Conservation (phyloP, 2,888 invertebrate genomes). For the Byasa hedistus region DNA sequence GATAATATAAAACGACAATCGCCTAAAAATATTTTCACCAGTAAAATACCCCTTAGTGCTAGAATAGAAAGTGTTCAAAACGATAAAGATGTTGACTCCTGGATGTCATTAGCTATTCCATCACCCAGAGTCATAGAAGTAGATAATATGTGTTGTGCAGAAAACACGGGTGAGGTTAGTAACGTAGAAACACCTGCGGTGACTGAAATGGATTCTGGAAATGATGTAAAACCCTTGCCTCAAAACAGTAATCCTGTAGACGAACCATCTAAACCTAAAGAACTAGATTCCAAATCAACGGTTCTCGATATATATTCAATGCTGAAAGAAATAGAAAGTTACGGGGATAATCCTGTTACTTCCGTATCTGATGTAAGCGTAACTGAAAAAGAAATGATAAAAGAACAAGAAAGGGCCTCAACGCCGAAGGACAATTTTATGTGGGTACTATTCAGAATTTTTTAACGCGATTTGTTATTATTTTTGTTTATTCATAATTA, state of each 20-base stretch:
- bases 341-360: conserved; percentile 65
- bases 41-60: conserved; percentile 59
- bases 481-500: background rate
- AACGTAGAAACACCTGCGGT: conserved; percentile 21
- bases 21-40: conserved; percentile 54
- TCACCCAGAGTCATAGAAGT: conserved; percentile 58
- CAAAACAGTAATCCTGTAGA: conserved; percentile 35
- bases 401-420: conserved; percentile 48
- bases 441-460: conserved; percentile 48
- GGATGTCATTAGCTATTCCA: conserved; percentile 72
- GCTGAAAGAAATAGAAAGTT: conserved; percentile 75
- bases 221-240: conserved; percentile 24
- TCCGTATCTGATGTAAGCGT: conserved; percentile 42
- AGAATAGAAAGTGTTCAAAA: conserved; percentile 67
- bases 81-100: conserved; percentile 74
- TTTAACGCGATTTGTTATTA: background rate
- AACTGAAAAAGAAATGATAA: conserved; percentile 42
- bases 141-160: conserved; percentile 31
- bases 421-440: conserved; percentile 69
- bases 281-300: conserved; percentile 60
- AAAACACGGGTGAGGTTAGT: conserved; percentile 1
- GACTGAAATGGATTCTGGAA: background rate
- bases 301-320: conserved; percentile 76
- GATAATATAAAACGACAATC: conserved; percentile 51
- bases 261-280: conserved; percentile 45